Evolutionary conservation across 2,797 vertebrate genomes (phyloP).

Genomic region (Schizothorax lantsangensis): DNA sequence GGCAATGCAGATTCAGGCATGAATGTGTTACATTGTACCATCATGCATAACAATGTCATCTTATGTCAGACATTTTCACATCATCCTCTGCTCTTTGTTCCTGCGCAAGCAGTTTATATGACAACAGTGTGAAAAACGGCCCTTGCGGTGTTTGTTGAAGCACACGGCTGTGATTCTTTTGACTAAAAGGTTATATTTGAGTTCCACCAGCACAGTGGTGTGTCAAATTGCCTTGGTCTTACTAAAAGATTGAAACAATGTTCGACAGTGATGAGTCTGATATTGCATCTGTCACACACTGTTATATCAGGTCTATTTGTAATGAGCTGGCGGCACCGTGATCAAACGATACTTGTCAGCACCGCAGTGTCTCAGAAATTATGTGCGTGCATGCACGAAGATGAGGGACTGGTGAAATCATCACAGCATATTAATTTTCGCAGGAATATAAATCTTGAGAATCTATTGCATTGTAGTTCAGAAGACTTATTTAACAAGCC

Average conservation of each 20-base stretch:
- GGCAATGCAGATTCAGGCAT: slow-evolving; percentile 69
- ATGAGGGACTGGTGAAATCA: slow-evolving; percentile 13
- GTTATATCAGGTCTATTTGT: slow-evolving; percentile 30
- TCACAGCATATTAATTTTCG: background rate
- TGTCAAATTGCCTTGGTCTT: slow-evolving; percentile 22
- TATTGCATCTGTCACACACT: slow-evolving; percentile 43
- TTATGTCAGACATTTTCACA: slow-evolving; percentile 63
- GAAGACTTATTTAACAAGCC: background rate
- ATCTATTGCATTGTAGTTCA: background rate
- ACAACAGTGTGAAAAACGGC: slow-evolving; percentile 42
- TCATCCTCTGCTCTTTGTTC: slow-evolving; percentile 64
- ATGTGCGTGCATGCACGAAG: background rate
- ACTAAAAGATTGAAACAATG: slow-evolving; percentile 31
- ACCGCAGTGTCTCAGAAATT: background rate
- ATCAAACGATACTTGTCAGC: slow-evolving; percentile 30
- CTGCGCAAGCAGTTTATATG: slow-evolving; percentile 69
- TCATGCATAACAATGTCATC: slow-evolving; percentile 73
- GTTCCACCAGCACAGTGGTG: slow-evolving; percentile 25
- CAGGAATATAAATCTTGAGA: slow-evolving; percentile 14
- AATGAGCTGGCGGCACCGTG: slow-evolving; percentile 25
- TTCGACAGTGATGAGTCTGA: slow-evolving; percentile 43
- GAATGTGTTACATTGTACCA: slow-evolving; percentile 72
- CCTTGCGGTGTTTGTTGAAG: slow-evolving; percentile 48
- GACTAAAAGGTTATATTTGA: slow-evolving; percentile 10
- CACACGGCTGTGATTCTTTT: slow-evolving; percentile 12